phyloP scores from a whole-genome alignment of 2,113 vertebrate genomes.

The Perca schrenkii region DNA sequence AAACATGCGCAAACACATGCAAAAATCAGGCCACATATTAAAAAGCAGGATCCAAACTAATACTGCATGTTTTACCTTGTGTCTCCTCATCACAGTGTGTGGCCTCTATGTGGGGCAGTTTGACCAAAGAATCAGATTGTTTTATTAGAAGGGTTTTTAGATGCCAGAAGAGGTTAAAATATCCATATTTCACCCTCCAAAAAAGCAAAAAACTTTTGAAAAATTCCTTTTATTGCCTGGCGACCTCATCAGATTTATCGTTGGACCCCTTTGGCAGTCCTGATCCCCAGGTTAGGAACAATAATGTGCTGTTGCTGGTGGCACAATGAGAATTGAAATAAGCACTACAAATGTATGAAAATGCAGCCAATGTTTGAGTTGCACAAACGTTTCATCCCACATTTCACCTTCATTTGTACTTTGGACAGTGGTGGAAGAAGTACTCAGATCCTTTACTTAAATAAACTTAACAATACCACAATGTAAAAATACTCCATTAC shows the following conservation, averaged over 20 bases:
- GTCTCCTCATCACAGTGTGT: not conserved
- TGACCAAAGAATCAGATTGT: not conserved
- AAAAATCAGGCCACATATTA: not conserved
- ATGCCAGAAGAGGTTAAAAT: not conserved
- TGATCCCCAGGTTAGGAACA: not conserved
- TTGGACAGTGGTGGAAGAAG: no score
- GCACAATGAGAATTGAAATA: no score
- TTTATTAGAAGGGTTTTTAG: not conserved
- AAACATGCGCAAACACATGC: not conserved
- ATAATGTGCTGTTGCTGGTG: no score
- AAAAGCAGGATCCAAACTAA: not conserved
- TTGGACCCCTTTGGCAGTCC: not conserved
- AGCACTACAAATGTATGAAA: no score
- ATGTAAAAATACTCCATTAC: no score
- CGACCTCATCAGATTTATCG: not conserved
- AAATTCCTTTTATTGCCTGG: not conserved
- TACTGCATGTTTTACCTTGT: not conserved
- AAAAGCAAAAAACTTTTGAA: not conserved
- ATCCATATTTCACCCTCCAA: not conserved
- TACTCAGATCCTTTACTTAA: no score
- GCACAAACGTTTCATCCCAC: no score
- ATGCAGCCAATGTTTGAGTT: no score
- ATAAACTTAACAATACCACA: no score
- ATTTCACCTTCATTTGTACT: no score
- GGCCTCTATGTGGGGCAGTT: not conserved